Evolutionary conservation across 2,797 vertebrate genomes (phyloP).

Genomic region (Echeneis naucrates): DNA sequence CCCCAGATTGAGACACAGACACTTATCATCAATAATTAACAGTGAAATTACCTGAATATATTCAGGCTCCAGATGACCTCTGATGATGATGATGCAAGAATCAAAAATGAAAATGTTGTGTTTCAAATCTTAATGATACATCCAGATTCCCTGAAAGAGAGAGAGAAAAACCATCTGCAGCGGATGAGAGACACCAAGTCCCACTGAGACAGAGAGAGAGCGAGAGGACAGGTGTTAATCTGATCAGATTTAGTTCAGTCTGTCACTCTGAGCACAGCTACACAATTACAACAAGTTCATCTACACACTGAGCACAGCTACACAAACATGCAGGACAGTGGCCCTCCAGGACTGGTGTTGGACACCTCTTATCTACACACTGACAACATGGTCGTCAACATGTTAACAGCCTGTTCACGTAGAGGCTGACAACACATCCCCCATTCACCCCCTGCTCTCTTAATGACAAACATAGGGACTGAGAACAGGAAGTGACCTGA

Average conservation of each 20-base stretch:
- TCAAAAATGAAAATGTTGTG: not conserved
- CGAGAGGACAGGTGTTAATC: slow-evolving; percentile 14
- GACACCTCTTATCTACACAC: too few relatives aligned
- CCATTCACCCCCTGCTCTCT: not conserved
- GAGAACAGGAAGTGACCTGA: slow-evolving; percentile 20
- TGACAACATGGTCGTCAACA: not conserved
- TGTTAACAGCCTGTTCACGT: too few relatives aligned
- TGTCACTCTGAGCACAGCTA: not conserved
- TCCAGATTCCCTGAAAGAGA: not conserved
- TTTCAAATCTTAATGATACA: not conserved
- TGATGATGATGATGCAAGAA: not conserved
- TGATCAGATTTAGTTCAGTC: slow-evolving; percentile 29
- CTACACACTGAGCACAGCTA: too few relatives aligned
- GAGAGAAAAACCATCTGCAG: not conserved
- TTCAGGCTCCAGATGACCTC: not conserved
- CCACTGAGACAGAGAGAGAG: not conserved
- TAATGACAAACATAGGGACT: slow-evolving; percentile 52
- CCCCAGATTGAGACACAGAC: too few relatives aligned
- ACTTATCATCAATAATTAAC: not conserved
- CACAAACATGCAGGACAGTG: too few relatives aligned
- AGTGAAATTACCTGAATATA: slow-evolving; percentile 1
- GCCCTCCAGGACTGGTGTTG: too few relatives aligned
- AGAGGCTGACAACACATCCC: too few relatives aligned
- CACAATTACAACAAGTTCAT: too few relatives aligned
- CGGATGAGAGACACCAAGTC: not conserved